phyloP scores from a whole-genome alignment of 2,797 vertebrate genomes.

The Muraenolepis orangiensis region DNA sequence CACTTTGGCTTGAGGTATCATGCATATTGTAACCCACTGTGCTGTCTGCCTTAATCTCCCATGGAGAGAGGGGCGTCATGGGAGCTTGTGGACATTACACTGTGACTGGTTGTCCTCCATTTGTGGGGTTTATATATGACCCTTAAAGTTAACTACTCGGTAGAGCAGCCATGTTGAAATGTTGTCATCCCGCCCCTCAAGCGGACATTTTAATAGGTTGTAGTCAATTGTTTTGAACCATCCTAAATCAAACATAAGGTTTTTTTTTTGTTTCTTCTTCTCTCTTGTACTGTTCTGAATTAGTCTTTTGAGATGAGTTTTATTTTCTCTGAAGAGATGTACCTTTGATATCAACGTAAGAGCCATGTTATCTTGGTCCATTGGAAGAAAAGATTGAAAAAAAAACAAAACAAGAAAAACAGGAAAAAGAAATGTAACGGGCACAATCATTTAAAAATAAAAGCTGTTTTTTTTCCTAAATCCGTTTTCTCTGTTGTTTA shows the following conservation, averaged over 20 bases:
- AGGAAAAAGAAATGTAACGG: constrained; percentile 58
- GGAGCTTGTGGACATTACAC: constrained; percentile 74
- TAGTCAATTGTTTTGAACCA: constrained; percentile 61
- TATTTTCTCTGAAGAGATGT: constrained; percentile 51
- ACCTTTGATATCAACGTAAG: constrained; percentile 50
- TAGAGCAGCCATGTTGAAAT: constrained; percentile 1
- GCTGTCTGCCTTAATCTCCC: constrained; percentile 74
- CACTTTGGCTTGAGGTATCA: constrained; percentile 46
- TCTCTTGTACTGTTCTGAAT: constrained; percentile 45
- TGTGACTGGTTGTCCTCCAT: constrained; percentile 67
- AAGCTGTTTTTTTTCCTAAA: constrained; percentile 66
- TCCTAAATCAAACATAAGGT: neutral
- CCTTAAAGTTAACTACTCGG: neutral
- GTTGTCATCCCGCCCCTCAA: neutral
- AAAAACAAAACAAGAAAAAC: constrained; percentile 34
- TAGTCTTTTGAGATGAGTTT: constrained; percentile 48
- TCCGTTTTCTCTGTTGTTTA: constrained; percentile 47
- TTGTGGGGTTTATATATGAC: constrained; percentile 37
- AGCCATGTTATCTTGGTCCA: constrained; percentile 54
- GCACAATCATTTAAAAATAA: constrained; percentile 75
- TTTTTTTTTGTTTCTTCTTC: constrained; percentile 31
- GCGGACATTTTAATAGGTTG: constrained; percentile 50
- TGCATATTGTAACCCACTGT: constrained; percentile 58
- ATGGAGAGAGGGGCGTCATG: constrained; percentile 70
- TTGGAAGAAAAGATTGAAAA: constrained; percentile 56